Base-by-base conservation (phyloP, 2,113 vertebrate genomes). In the Spea multiplicata region DNA sequence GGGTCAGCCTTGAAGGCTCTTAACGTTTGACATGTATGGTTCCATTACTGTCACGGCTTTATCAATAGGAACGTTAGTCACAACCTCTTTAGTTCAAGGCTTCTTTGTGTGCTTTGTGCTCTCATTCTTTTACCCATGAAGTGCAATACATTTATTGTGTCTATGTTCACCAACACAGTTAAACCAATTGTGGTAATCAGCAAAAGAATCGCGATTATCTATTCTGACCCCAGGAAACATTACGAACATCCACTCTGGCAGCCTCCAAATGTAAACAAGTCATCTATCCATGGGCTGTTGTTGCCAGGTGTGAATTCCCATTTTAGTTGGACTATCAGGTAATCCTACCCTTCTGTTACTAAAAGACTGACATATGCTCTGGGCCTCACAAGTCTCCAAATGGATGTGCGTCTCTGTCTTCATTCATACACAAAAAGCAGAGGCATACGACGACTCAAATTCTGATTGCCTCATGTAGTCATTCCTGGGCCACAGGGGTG, bases 321-420 rank as follows among this genome's bases (percentile, higher is more conserved):
- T 80, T 10, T 73, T 61, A 66, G 70, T 64, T 16, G 30, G 17
- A 57, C 77, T 45, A 80, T 80, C 77, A 80, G 70, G 77, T 80
- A 80, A 80, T 67, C 69, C 71, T 73, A 73, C 44, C 77, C 77
- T 80, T 80, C 77, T 80, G 77, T 52, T 73, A 46, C 70, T 48
- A 47, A 73, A 49, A 80, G 64, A n/a, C 44, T 66, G 77, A 80
- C 77, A 80, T 80, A 80, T 80, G 77, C 71, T 80, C 64, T 44
- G 77, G 44, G 77, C 70, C 64, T 73, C 50, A 16, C 44, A 9
- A 45, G 47, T 79, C 77, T 79, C 70, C 62, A 50, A 79, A 73
- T 79, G 70, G 49, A 79, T 72, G 44, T 57, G 48, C 77, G 47
- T 30, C 8, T 8, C 17, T 71, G 69, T 50, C 49, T 52, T 78